These are phyloP conservation scores for Cryptus viduatorius DNA, from an alignment of 2,888 invertebrate species.

Conservation along the genomic window DNA sequence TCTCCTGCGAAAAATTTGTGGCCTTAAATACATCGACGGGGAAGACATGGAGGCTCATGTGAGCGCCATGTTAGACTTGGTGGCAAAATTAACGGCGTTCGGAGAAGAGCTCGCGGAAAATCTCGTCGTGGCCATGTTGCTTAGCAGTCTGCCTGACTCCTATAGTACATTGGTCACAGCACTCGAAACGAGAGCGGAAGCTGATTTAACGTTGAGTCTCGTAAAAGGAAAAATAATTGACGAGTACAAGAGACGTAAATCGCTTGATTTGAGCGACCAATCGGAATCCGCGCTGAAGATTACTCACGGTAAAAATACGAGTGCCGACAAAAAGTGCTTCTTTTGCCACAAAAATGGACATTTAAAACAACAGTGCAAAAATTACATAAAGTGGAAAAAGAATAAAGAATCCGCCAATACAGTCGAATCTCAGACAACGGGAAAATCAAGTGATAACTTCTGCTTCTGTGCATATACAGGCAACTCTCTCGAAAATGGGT, in stretches of 20 bases:
- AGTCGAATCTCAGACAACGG: not conserved
- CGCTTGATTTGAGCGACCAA: not conserved
- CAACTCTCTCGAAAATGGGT: conserved; percentile 2
- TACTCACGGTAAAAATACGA: too few species aligned
- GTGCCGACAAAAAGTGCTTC: conserved; percentile 23
- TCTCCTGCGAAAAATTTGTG: conserved; percentile 55
- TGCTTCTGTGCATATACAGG: conserved; percentile 13
- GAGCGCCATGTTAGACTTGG: conserved; percentile 56
- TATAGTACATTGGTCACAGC: conserved; percentile 67
- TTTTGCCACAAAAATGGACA: conserved; percentile 65
- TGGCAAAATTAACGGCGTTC: conserved; percentile 64
- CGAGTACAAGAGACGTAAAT: conserved; percentile 65
- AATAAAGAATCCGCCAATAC: conserved; percentile 34
- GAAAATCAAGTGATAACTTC: not conserved
- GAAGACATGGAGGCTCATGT: conserved; percentile 67
- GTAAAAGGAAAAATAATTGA: conserved; percentile 71
- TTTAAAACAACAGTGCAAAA: conserved; percentile 53
- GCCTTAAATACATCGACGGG: conserved; percentile 46
- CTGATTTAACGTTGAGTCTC: conserved; percentile 65
- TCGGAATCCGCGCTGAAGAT: conserved; percentile 36
- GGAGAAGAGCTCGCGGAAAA: conserved; percentile 65
- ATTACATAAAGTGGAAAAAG: conserved; percentile 60
- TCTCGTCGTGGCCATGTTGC: conserved; percentile 64
- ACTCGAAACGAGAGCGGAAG: conserved; percentile 68
- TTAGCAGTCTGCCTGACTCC: conserved; percentile 68